Evolutionary conservation across 1,140 invertebrate species (phyloP).

Genomic region (Conus ventricosus): DNA sequence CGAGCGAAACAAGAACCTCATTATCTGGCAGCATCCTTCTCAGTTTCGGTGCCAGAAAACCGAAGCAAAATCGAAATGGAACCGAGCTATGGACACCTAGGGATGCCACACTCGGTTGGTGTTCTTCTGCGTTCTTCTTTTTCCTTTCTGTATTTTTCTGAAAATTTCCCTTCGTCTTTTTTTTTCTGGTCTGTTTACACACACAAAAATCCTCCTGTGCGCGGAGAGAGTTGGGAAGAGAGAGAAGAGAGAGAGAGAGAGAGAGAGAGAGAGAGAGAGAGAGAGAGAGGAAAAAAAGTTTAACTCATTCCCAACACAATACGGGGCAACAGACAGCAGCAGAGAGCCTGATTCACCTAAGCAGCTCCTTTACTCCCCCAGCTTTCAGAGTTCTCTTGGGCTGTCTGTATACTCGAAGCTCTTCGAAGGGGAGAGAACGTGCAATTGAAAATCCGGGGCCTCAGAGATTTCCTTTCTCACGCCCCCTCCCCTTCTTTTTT

Average conservation of each 20-base stretch:
- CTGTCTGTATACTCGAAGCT: not conserved
- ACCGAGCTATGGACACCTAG: not conserved
- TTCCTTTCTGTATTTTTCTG: not conserved
- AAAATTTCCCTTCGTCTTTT: too few species aligned
- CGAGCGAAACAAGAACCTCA: not conserved
- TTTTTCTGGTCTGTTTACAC: too few species aligned
- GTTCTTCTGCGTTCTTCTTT: not conserved
- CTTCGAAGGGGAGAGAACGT: not conserved
- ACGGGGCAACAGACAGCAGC: not conserved
- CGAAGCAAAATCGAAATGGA: not conserved
- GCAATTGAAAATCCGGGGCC: constrained; percentile 1
- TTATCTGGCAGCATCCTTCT: not conserved
- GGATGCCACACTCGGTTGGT: not conserved
- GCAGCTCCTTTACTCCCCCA: not conserved
- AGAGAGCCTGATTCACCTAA: not conserved
- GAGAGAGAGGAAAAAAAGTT: not conserved
- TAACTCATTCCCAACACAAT: not conserved
- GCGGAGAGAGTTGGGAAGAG: too few species aligned
- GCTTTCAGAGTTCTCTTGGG: not conserved
- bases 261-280: too few species aligned
- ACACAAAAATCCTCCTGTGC: too few species aligned
- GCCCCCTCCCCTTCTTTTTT: not conserved
- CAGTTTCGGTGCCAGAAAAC: not conserved
- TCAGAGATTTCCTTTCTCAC: not conserved
- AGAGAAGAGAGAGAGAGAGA: too few species aligned